phyloP scores from a whole-genome alignment of 2,888 invertebrate species.

The Eubasilissa splendida region DNA sequence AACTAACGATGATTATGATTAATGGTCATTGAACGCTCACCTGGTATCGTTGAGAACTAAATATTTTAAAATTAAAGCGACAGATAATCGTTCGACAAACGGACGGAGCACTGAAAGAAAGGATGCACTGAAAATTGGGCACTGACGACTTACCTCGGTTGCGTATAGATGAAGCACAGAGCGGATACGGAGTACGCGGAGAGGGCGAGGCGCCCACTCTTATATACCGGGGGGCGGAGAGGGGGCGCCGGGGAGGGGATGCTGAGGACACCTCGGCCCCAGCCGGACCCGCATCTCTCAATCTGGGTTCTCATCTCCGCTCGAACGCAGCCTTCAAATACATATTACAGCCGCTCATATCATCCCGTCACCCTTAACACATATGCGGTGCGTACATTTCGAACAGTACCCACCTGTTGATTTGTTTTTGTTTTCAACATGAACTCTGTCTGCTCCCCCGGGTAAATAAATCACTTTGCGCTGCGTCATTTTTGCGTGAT shows the following conservation, averaged over 20 bases:
- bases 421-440: no score
- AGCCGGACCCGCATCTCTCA: slow-evolving; percentile 12
- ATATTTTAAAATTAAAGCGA: no score
- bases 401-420: no score
- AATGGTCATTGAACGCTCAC: no score
- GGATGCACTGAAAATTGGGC: neutral
- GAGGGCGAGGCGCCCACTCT: slow-evolving; percentile 50
- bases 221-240: slow-evolving; percentile 54
- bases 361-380: neutral
- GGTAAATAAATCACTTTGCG: no score
- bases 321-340: neutral
- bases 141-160: slow-evolving; percentile 52
- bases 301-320: neutral
- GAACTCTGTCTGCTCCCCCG: no score
- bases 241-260: slow-evolving; percentile 37
- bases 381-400: neutral
- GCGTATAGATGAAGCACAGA: slow-evolving; percentile 50
- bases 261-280: slow-evolving; percentile 35
- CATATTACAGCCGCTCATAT: neutral
- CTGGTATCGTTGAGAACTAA: no score
- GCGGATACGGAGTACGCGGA: slow-evolving; percentile 48
- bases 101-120: neutral
- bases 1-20: no score
- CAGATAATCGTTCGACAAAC: no score
- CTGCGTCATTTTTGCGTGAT: no score